A percentile compares a stretch with the other conserved stretches of the same genome.
Conservation (phyloP, 2,113 vertebrate genomes). For the Nothocercus julius region DNA sequence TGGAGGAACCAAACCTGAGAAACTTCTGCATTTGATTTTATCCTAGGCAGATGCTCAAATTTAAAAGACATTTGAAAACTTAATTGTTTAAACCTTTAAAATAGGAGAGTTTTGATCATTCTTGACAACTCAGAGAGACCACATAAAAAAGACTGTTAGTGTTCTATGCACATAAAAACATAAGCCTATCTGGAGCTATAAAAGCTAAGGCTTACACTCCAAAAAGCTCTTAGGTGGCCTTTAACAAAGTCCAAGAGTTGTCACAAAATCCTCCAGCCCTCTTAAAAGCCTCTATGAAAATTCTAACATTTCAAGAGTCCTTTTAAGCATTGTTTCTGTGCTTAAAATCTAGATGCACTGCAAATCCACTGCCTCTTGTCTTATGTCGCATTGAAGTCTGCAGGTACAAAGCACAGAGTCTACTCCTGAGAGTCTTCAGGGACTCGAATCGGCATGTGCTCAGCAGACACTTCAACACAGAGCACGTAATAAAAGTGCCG, state of each 20-base stretch:
- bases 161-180: background rate
- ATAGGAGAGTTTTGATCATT: background rate
- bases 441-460: background rate
- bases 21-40: background rate
- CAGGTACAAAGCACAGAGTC: background rate
- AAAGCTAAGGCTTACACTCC: background rate
- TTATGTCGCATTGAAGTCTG: background rate
- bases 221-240: background rate
- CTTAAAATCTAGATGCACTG: background rate
- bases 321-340: background rate
- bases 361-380: accelerated
- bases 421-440: background rate
- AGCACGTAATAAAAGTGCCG: background rate
- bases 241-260: background rate
- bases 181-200: background rate
- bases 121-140: background rate
- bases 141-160: background rate
- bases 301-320: background rate
- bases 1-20: background rate
- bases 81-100: background rate
- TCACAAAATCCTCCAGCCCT: background rate
- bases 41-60: background rate
- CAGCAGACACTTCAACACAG: background rate
- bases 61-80: background rate
- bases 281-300: background rate